Percentiles rank a stretch among this genome's conserved stretches.
These are phyloP conservation scores for Conistra vaccinii DNA, from an alignment of 2,888 invertebrate genomes.

Conservation along the genomic window DNA sequence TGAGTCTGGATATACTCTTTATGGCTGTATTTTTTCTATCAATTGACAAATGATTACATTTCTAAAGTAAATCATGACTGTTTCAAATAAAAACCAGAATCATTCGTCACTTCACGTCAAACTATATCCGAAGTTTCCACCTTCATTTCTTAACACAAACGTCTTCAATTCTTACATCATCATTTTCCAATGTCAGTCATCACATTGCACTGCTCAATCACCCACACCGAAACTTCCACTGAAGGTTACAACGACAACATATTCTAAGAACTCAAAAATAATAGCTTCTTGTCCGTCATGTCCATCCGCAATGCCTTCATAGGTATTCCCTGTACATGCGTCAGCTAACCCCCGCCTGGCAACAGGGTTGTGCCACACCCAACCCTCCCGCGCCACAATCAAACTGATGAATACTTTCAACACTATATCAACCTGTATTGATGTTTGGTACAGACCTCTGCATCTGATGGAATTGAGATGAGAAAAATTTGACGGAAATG, in stretches of 20 bases:
- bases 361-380: constrained; percentile 82
- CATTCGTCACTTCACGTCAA: background rate
- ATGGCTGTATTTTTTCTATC: rapidly evolving
- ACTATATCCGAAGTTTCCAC: background rate
- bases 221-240: background rate
- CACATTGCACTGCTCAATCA: background rate
- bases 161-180: background rate
- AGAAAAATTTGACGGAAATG: constrained; percentile 48
- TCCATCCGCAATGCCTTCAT: constrained; percentile 53
- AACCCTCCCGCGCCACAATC: constrained; percentile 81
- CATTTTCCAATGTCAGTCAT: background rate
- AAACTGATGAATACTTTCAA: constrained; percentile 87
- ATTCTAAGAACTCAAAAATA: constrained; percentile 47
- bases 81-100: background rate
- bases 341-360: constrained; percentile 77
- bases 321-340: constrained; percentile 73
- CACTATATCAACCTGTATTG: constrained; percentile 71
- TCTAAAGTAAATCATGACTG: background rate
- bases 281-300: constrained; percentile 42
- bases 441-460: constrained; percentile 61
- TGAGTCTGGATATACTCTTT: background rate
- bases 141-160: background rate
- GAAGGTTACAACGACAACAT: background rate
- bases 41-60: background rate
- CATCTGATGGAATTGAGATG: constrained; percentile 63